Conservation (phyloP, 2,888 invertebrate species). For the Rhagophthalmus giganteus region DNA sequence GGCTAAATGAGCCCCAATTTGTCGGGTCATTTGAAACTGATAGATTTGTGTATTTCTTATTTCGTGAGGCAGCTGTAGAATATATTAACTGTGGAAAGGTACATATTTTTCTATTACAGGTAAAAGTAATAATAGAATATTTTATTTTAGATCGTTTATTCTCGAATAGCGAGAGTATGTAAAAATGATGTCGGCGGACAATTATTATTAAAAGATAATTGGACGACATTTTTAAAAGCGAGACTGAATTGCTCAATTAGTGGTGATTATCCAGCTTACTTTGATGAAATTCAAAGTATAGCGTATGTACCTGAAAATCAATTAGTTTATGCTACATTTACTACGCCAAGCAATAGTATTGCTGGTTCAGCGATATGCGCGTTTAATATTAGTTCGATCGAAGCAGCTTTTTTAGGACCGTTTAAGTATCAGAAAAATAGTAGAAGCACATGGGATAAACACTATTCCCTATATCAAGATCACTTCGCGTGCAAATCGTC, state of each 20-base stretch:
- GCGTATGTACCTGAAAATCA: slow-evolving; percentile 76
- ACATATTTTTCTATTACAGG: no score
- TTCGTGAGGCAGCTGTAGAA: slow-evolving; percentile 88
- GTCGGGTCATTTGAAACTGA: slow-evolving; percentile 90
- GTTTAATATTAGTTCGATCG: slow-evolving; percentile 81
- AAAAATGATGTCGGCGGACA: slow-evolving; percentile 85
- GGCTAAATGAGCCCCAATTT: slow-evolving; percentile 91
- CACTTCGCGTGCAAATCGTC: slow-evolving; percentile 66
- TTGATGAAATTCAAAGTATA: slow-evolving; percentile 85
- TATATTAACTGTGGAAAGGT: slow-evolving; percentile 94
- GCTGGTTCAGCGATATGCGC: slow-evolving; percentile 91
- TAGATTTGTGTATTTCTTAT: slow-evolving; percentile 86
- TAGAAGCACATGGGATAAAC: slow-evolving; percentile 76
- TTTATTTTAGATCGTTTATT: slow-evolving; percentile 73
- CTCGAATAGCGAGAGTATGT: slow-evolving; percentile 88
- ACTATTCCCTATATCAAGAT: slow-evolving; percentile 59
- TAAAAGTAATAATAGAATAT: background rate
- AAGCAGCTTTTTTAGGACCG: slow-evolving; percentile 79
- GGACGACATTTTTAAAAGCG: slow-evolving; percentile 91
- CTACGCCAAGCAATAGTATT: slow-evolving; percentile 84
- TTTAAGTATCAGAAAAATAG: slow-evolving; percentile 82
- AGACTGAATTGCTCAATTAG: slow-evolving; percentile 81
- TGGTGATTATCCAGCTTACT: slow-evolving; percentile 86
- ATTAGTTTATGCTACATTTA: slow-evolving; percentile 81
- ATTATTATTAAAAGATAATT: slow-evolving; percentile 76